phyloP scores from a whole-genome alignment of 2,888 invertebrate genomes.

The Dyspetes luteomarginatus region DNA sequence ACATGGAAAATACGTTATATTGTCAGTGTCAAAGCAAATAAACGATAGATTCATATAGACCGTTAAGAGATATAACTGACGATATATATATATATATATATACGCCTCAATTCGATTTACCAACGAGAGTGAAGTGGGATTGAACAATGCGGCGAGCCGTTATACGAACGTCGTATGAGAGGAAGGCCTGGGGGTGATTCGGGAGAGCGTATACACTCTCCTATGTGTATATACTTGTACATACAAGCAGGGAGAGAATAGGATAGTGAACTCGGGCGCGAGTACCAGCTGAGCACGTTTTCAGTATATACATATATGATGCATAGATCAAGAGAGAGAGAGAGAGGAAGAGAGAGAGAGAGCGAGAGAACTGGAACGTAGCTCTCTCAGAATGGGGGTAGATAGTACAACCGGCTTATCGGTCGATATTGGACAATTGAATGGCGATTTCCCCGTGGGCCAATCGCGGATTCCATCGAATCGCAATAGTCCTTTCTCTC shows the following conservation, averaged over 20 bases:
- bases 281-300: constrained; percentile 52
- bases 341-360: neutral
- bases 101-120: neutral
- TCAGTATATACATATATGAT: neutral
- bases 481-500: constrained; percentile 74
- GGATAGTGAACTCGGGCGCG: neutral
- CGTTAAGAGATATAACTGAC: neutral
- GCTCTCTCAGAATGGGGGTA: constrained; percentile 28
- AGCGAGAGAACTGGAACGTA: constrained; percentile 1
- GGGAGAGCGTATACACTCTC: neutral
- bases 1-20: neutral
- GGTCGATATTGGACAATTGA: constrained; percentile 78
- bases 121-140: constrained; percentile 20
- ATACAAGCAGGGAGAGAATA: constrained; percentile 12
- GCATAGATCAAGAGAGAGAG: neutral
- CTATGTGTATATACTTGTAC: constrained; percentile 3
- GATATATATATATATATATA: neutral
- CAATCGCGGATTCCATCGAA: constrained; percentile 78
- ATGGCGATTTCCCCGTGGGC: constrained; percentile 79
- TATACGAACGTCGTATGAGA: neutral
- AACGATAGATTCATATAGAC: neutral
- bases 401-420: constrained; percentile 51
- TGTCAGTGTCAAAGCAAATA: neutral
- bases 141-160: constrained; percentile 30
- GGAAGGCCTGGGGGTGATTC: constrained; percentile 19